Percentiles rank a stretch among this genome's conserved stretches.
phyloP scores from a whole-genome alignment of 2,888 invertebrate species.

The Chalcis sispes region DNA sequence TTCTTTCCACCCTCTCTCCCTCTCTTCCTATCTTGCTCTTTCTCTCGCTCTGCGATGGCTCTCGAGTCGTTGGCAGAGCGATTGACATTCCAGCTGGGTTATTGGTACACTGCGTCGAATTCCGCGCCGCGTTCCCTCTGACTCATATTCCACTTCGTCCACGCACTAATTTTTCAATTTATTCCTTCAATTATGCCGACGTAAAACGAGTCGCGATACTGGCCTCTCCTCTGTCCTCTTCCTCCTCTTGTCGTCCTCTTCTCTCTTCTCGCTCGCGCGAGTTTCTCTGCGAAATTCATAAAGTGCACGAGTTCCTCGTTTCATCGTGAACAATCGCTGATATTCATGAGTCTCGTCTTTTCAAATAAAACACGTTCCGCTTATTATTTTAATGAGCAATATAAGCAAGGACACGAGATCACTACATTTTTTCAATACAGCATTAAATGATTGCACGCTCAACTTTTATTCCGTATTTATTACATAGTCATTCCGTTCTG shows the following conservation, averaged over 20 bases:
- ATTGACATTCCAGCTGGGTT: conserved; percentile 71
- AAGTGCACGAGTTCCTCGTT: conserved; percentile 43
- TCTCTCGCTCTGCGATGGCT: conserved; percentile 12
- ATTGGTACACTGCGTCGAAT: conserved; percentile 54
- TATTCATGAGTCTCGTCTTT: conserved; percentile 49
- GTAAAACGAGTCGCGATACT: conserved; percentile 57
- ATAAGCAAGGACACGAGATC: conserved; percentile 26
- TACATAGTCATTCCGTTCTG: too few species aligned
- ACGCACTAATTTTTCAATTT: conserved; percentile 73
- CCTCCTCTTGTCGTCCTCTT: not conserved
- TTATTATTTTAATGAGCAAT: conserved; percentile 53
- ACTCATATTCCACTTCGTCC: conserved; percentile 52
- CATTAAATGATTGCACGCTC: too few species aligned
- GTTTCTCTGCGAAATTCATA: conserved; percentile 50
- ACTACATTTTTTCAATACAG: conserved; percentile 2
- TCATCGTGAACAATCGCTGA: conserved; percentile 48
- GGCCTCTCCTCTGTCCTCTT: not conserved
- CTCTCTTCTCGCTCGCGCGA: conserved; percentile 1
- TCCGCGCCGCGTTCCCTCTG: conserved; percentile 47
- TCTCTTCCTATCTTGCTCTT: too few species aligned
- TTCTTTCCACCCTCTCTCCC: too few species aligned
- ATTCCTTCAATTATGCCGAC: conserved; percentile 70
- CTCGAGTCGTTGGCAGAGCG: conserved; percentile 60
- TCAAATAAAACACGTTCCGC: conserved; percentile 49
- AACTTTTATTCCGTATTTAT: too few species aligned